Conservation (phyloP, 2,113 vertebrate genomes). For the Chaetorhynchus papuensis region DNA sequence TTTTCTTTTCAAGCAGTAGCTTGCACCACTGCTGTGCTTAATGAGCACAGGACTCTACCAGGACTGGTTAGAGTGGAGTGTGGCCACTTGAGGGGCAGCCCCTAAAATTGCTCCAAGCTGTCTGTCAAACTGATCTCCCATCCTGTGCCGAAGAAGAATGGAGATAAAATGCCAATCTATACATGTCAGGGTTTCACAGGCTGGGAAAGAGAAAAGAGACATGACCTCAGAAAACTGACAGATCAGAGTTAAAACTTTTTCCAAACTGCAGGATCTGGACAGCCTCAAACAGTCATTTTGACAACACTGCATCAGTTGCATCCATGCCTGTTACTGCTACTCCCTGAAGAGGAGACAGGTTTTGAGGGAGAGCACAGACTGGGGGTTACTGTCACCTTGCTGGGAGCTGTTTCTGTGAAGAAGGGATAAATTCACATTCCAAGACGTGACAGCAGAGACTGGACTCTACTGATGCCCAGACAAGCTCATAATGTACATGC, state of each 20-base stretch:
- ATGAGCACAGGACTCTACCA: neutral
- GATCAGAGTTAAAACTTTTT: neutral
- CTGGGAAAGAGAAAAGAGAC: neutral
- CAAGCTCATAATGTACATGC: neutral
- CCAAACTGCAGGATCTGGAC: neutral
- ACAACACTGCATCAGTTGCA: neutral
- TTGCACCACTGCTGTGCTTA: neutral
- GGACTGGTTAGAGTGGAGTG: neutral
- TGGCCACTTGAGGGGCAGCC: neutral
- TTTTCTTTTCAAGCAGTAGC: neutral
- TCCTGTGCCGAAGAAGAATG: neutral
- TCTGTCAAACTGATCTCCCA: neutral
- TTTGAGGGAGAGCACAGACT: neutral
- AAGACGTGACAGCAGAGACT: neutral
- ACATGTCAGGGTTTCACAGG: neutral
- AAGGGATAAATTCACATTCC: neutral
- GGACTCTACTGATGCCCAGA: neutral
- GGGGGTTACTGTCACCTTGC: neutral
- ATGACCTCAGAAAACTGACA: neutral
- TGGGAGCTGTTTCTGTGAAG: neutral
- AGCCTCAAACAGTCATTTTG: neutral
- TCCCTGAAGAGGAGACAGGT: neutral
- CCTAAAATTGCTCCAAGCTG: neutral
- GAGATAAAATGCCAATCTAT: neutral
- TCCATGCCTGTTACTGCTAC: neutral